A percentile compares a stretch with the other conserved stretches of the same genome.
These are phyloP conservation scores for Acleris sparsana DNA, from an alignment of 2,888 invertebrate genomes.

Conservation along the genomic window DNA sequence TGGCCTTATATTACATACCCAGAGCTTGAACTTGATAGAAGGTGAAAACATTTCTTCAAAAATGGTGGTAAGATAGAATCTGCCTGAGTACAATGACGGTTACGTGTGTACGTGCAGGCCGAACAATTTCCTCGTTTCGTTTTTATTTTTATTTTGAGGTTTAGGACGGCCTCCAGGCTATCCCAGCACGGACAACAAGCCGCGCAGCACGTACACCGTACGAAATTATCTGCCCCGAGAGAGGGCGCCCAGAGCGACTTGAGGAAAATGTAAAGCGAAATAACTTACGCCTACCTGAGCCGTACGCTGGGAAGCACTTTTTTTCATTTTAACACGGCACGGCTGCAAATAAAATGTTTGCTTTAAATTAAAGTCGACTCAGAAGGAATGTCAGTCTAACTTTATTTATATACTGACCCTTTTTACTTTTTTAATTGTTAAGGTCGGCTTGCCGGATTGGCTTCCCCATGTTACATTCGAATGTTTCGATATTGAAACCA, in stretches of 20 bases:
- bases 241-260: constrained; percentile 62
- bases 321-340: constrained; percentile 62
- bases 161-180: constrained; percentile 58
- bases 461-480: constrained; percentile 19
- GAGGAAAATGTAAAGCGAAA: constrained; percentile 75
- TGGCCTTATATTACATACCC: constrained; percentile 1
- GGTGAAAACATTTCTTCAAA: neutral
- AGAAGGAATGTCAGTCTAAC: constrained; percentile 23
- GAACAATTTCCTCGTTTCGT: constrained; percentile 45
- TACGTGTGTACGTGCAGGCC: constrained; percentile 35
- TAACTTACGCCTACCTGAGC: constrained; percentile 70
- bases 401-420: constrained; percentile 26
- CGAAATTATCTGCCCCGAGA: constrained; percentile 73
- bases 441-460: constrained; percentile 11
- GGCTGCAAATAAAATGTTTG: constrained; percentile 63
- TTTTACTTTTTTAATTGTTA: constrained; percentile 27
- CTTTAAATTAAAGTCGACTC: constrained; percentile 50
- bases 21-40: neutral
- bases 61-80: constrained; percentile 23
- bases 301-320: constrained; percentile 52
- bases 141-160: constrained; percentile 54
- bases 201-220: constrained; percentile 69
- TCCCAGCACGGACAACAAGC: constrained; percentile 58
- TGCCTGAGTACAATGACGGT: constrained; percentile 33
- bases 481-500: constrained; percentile 33